Evolutionary conservation across 2,113 vertebrate species (phyloP).

Genomic region (Aegithalos caudatus): DNA sequence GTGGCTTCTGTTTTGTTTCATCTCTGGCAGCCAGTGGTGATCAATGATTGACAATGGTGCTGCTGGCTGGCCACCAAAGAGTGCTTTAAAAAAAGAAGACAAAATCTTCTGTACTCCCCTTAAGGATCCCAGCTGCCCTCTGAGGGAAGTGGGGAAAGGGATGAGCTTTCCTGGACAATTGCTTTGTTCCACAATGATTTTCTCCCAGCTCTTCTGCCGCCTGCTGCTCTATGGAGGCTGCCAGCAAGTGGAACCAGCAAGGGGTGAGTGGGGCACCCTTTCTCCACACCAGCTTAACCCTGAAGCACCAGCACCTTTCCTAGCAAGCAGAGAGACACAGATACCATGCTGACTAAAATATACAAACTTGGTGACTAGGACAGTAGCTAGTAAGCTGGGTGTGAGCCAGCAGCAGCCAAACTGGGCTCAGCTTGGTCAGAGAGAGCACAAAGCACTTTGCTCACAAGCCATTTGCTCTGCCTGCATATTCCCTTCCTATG

Average conservation of each 20-base stretch:
- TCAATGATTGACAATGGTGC: neutral
- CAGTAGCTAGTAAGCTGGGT: neutral
- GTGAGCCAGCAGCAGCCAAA: neutral
- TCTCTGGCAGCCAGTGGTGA: neutral
- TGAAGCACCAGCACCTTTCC: neutral
- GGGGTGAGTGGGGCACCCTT: neutral
- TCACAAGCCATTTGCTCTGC: neutral
- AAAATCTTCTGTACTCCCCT: neutral
- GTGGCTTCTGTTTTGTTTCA: neutral
- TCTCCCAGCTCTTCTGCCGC: neutral
- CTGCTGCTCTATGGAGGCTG: neutral
- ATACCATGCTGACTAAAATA: neutral
- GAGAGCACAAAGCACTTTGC: neutral
- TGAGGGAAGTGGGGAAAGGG: fast-evolving
- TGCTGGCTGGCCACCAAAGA: fast-evolving
- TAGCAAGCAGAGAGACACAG: neutral
- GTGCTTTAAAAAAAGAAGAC: fast-evolving
- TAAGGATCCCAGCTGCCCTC: fast-evolving
- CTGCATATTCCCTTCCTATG: neutral
- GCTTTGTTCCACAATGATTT: neutral
- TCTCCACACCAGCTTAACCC: neutral
- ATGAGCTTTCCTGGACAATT: fast-evolving
- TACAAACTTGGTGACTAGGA: too few relatives aligned
- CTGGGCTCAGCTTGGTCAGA: neutral
- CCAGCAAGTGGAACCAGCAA: fast-evolving